Base-by-base conservation (phyloP, 1,140 invertebrate genomes). In the Plodia interpunctella region DNA sequence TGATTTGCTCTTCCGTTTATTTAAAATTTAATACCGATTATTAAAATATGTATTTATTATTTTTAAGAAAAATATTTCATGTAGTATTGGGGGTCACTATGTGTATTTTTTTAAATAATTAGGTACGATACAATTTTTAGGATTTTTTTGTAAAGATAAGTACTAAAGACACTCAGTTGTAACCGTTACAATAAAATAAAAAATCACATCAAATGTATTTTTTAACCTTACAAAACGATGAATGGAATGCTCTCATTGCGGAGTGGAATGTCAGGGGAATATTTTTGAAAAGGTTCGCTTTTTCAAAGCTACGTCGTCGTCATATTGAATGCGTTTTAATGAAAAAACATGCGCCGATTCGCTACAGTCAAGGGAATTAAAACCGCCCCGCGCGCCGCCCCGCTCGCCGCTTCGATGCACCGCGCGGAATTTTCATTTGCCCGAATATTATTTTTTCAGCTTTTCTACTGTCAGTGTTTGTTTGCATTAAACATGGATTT, bases 291-390 rank as follows among this genome's bases (percentile, higher is more conserved):
- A 82, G 80, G 79, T 81, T 72, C 76, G 80, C 82, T 80, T 78
- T 88, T 88, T 82, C 74, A 87, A 86, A 87, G 84, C 83, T 76
- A 80, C 83, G 78, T 82, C 81, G 85, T 83, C 78, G 80, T 82
- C 77, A 78, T 83, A 87, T 87, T 88, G 84, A 88, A 88, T 88
- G 86, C 77, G 83, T 87, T 88, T 88, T 87, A 88, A 88, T 88
- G 86, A 88, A 88, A 88, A 88, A 88, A 88, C 83, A 88, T 84
- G 83, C 83, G 83, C 83, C 86, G 83, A 88, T 87, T 88, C 83
- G 84, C 78, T 80, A 86, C 83, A 84, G 83, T 81, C 83, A 80
- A 86, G 83, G 81, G 86, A 87, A 88, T 88, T 88, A 88, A 88
- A 86, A 77, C 78, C 80, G 74, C 76, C 55, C 73, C 68, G 74